Evolutionary conservation across 2,797 vertebrate genomes (phyloP), one percentile per base, ranked within the genome.

Genomic region (Pelodytes ibericus): DNA sequence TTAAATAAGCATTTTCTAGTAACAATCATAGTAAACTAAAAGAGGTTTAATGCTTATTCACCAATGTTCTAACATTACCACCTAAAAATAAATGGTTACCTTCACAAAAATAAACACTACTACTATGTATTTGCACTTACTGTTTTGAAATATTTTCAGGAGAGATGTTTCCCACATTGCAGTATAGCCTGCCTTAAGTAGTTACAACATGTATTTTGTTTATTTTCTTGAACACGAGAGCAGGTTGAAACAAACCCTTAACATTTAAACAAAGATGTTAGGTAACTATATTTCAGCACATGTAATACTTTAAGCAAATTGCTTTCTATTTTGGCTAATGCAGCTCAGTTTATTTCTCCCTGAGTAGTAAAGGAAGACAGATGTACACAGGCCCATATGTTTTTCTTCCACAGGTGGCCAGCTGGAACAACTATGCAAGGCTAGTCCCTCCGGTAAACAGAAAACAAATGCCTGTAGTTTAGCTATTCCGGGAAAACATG

Each of bases 141-240:
- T 41, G 44, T 4, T 36, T 30, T 27, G 30, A 15, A 69, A 39
- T 27, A 33, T 56, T 61, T 41, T 20, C 58, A 41, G 41, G 16
- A 57, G 65, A 75, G 74, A 69, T 75, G 65, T 56, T 75, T 20
- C 74, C 73, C 65, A 69, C 58, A 69, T 22, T 36, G 56, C 25
- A 16, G 13, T 16, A 20, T 26, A 33, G 29, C 24, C 65, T 69
- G 27, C 33, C 33, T 18, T 25, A 65, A 59, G 36, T 67, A 51
- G 57, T 75, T 49, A 11, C 18, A 11, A 60, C 60, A 39, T 68
- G 68, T 68, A 51, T 58, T 75, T 61, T 68, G 41, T n/a, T 56
- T 56, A 13, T 61, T 75, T 31, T 49, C 6, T n/a, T n/a, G n/a
- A 30, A 41, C 22, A 53, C 68, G 60, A 68, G n/a, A 3, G n/a